Evolutionary conservation across 2,888 invertebrate genomes (phyloP).

Genomic region (Nemotelus pantherinus): DNA sequence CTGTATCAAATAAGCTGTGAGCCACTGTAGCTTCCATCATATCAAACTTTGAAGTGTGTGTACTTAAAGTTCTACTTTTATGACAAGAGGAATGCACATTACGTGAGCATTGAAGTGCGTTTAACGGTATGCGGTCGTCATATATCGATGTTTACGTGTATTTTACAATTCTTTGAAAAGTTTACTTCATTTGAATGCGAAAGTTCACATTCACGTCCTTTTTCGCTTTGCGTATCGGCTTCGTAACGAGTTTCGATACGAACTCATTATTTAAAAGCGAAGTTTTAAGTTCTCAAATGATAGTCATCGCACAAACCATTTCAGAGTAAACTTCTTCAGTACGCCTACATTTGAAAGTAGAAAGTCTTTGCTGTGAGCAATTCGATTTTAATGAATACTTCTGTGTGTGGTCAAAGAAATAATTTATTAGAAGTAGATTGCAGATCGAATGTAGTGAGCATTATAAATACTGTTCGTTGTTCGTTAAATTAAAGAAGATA

Average conservation of each 20-base stretch:
- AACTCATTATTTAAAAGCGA: constrained; percentile 7
- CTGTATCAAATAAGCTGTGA: no score
- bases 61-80: constrained; percentile 20
- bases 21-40: not conserved
- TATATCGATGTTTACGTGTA: not conserved
- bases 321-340: no score
- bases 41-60: not conserved
- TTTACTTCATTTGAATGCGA: constrained; percentile 11
- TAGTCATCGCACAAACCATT: not conserved
- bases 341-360: no score
- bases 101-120: constrained; percentile 10
- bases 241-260: not conserved
- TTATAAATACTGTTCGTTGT: no score
- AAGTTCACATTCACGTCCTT: not conserved
- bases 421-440: no score
- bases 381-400: no score
- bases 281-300: not conserved
- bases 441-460: no score
- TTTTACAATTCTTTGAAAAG: constrained; percentile 5
- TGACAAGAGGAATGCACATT: constrained; percentile 6
- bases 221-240: not conserved
- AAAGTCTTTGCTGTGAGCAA: no score
- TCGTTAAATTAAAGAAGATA: no score
- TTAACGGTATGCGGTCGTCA: not conserved
- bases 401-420: no score